phyloP scores from a whole-genome alignment of 2,113 vertebrate genomes.

The Leucopsar rothschildi region DNA sequence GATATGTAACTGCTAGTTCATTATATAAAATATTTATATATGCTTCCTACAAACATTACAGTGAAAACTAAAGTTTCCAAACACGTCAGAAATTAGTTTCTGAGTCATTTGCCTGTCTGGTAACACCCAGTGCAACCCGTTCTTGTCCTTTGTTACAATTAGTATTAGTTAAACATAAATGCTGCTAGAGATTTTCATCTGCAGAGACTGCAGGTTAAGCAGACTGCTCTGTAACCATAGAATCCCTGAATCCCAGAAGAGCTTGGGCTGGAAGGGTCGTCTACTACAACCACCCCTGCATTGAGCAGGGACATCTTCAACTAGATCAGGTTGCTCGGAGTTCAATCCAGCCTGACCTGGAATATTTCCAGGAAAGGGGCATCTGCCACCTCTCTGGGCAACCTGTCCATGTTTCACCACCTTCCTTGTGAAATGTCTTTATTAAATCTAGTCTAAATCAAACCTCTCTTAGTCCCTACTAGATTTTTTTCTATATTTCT shows the following conservation, averaged over 20 bases:
- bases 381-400: not conserved
- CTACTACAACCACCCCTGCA: not conserved
- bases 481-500: not conserved
- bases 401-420: not conserved
- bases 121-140: not conserved
- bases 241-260: not conserved
- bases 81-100: not conserved
- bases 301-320: not conserved
- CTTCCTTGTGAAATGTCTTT: not conserved
- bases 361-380: not conserved
- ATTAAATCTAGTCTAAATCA: not conserved
- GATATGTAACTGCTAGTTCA: not conserved
- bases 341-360: not conserved
- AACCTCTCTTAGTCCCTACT: not conserved
- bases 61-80: not conserved
- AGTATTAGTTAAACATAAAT: not conserved
- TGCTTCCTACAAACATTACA: not conserved
- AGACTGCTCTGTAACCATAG: accelerated
- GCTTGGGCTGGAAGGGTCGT: not conserved
- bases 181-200: not conserved
- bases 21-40: not conserved
- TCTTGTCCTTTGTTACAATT: not conserved
- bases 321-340: not conserved
- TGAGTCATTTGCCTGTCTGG: not conserved
- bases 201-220: not conserved